Conservation (phyloP, 2,888 invertebrate species). For the Autographa gamma region DNA sequence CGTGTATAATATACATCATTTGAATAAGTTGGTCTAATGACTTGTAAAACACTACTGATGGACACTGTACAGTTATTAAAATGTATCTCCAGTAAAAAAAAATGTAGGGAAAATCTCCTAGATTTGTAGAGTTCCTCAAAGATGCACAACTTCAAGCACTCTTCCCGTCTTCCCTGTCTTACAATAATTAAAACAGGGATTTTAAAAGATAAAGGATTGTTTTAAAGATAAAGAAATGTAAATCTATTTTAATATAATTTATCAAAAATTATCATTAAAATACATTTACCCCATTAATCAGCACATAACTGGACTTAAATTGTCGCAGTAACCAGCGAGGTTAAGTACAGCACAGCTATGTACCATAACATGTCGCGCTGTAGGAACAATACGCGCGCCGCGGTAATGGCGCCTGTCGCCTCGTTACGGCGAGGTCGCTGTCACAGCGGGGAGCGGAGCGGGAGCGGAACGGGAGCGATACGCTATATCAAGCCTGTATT, state of each 20-base stretch:
- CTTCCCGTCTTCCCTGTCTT: too few species aligned
- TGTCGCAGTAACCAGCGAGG: conserved; percentile 41
- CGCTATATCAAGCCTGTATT: background rate
- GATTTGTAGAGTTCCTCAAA: too few species aligned
- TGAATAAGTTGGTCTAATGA: too few species aligned
- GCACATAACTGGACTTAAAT: conserved; percentile 40
- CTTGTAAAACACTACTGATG: too few species aligned
- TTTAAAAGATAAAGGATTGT: too few species aligned
- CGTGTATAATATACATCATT: background rate
- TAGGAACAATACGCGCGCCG: conserved; percentile 55
- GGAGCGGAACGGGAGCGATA: background rate
- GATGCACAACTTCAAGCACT: too few species aligned
- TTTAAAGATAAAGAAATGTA: too few species aligned
- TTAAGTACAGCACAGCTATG: conserved; percentile 36
- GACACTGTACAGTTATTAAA: too few species aligned
- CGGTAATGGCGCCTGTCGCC: conserved; percentile 50
- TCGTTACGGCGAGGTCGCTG: conserved; percentile 44
- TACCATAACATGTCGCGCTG: conserved; percentile 39
- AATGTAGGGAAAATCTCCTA: too few species aligned
- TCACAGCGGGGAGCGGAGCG: conserved; percentile 17
- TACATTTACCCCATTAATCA: conserved; percentile 37
- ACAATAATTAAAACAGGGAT: too few species aligned
- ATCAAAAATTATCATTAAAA: conserved; percentile 8
- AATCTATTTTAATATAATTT: background rate
- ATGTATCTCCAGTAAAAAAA: too few species aligned